A percentile compares a stretch with the other conserved stretches of the same genome.
Evolutionary conservation across 30 jellyfish, hydroid and myxozoan genomes (phyloP).

Genomic region (Pelagia noctiluca): DNA sequence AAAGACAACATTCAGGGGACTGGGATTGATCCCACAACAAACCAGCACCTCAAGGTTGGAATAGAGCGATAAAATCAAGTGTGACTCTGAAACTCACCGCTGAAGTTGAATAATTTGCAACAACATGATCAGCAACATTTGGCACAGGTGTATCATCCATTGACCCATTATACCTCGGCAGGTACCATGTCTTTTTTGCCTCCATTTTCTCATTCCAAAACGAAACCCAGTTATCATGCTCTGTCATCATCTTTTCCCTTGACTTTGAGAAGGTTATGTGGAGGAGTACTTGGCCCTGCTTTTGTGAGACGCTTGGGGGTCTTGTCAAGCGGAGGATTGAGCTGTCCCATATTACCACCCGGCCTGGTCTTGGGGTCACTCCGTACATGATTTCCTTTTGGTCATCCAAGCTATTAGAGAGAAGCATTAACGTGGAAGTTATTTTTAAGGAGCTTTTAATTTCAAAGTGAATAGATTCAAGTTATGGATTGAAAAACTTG

Average conservation of each 20-base stretch:
- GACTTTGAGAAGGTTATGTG: conserved; percentile 72
- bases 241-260: conserved; percentile 73
- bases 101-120: conserved; percentile 68
- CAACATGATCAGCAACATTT: conserved; percentile 73
- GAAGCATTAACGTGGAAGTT: background rate
- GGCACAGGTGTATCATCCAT: conserved; percentile 59
- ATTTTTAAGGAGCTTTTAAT: no score
- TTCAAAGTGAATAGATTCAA: no score
- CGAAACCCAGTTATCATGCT: conserved; percentile 57
- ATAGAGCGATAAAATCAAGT: background rate
- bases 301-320: conserved; percentile 89
- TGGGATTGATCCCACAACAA: no score
- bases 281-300: conserved; percentile 83
- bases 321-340: conserved; percentile 78
- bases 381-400: conserved; percentile 86
- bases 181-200: conserved; percentile 78
- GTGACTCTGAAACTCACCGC: conserved; percentile 16
- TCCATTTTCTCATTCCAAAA: conserved; percentile 67
- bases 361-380: conserved; percentile 86
- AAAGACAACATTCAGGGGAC: no score
- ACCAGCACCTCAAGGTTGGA: no score
- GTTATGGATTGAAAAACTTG: no score
- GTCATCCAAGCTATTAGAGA: conserved; percentile 72
- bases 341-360: conserved; percentile 95
- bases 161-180: conserved; percentile 64